Base-by-base conservation (phyloP, 2,888 invertebrate species). In the Leptopilina myrica region DNA sequence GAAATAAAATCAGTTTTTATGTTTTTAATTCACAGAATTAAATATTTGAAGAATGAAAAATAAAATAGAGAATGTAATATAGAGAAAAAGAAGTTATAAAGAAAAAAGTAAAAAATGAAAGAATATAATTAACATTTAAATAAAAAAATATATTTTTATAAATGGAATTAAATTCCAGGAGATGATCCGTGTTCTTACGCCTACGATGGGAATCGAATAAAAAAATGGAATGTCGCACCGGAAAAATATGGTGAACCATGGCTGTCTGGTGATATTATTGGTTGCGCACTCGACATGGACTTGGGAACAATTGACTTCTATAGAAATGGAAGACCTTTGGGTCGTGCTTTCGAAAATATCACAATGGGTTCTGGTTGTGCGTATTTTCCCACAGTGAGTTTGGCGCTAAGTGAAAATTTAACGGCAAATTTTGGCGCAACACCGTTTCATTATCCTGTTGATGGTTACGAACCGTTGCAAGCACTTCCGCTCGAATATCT, bases 241-340 rank as follows among this genome's bases (percentile, higher is more conserved):
- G 92, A 94, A 9, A 94, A 94, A 83, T 97, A 97, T 89, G 97
- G 97, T 0, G 95, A 95, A 87, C 92, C 94, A 20, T 97, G 97
- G 97, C 92, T 95, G 83, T 94, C 95, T n/a, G 97, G 97, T 20
- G 97, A 97, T 91, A 95, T 97, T 76, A 96, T 97, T 79, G 95
- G 95, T 0, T 95, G 95, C 79, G 85, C 89, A 3, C 92, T 97
- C 43, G 96, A 97, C 89, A 92, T 96, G 89, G 96, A 97, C 83
- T 93, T 93, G 33, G 95, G 95, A 9, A 93, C 92, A 1, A 93
- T 97, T 80, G 94, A 95, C 87, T 97, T 93, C 89, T 95, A 92
- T 87, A 95, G 97, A 84, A 97, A 97, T 91, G 97, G 97, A 0
- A 92, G 93, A n/a, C 93, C 94, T 0, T 92, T 97, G 90, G 97